Conservation (phyloP, 1,140 invertebrate species). For the Coelopa frigida region DNA sequence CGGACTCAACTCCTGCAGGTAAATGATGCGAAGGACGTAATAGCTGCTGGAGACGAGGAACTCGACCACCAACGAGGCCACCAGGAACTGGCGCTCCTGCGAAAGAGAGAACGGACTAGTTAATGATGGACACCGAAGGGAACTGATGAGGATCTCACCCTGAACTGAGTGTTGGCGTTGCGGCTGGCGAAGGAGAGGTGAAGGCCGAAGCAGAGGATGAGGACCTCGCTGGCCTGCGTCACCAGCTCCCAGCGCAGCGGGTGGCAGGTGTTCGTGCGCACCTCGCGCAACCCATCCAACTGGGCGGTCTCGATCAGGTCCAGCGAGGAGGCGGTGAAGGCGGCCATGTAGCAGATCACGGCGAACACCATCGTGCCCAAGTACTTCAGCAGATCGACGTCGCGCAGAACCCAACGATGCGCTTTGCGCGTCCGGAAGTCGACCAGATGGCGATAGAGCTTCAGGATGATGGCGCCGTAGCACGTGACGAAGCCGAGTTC, state of each 20-base stretch:
- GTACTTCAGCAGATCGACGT: conserved; percentile 76
- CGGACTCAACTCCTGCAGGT: conserved; percentile 58
- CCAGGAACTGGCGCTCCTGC: conserved; percentile 70
- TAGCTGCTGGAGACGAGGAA: conserved; percentile 61
- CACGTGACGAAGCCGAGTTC: conserved; percentile 85
- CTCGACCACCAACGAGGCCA: conserved; percentile 68
- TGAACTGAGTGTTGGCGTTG: conserved; percentile 75
- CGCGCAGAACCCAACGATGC: conserved; percentile 76
- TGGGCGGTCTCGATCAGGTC: conserved; percentile 50
- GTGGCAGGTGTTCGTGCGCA: conserved; percentile 59
- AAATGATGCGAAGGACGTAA: conserved; percentile 58
- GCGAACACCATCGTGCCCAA: conserved; percentile 66
- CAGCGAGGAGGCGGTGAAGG: conserved; percentile 68
- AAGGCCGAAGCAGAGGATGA: conserved; percentile 74
- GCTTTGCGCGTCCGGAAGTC: conserved; percentile 82
- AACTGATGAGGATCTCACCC: conserved; percentile 44
- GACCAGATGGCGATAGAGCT: conserved; percentile 77
- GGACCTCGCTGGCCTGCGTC: conserved; percentile 75
- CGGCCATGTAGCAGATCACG: conserved; percentile 75
- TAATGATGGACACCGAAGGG: neutral
- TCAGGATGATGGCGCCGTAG: conserved; percentile 83
- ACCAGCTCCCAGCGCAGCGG: conserved; percentile 85
- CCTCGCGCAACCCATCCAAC: conserved; percentile 44
- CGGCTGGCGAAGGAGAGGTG: conserved; percentile 72
- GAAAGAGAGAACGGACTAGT: conserved; percentile 16